Conservation (phyloP, 2,113 vertebrate species). For the Leptocoma aspasia region DNA sequence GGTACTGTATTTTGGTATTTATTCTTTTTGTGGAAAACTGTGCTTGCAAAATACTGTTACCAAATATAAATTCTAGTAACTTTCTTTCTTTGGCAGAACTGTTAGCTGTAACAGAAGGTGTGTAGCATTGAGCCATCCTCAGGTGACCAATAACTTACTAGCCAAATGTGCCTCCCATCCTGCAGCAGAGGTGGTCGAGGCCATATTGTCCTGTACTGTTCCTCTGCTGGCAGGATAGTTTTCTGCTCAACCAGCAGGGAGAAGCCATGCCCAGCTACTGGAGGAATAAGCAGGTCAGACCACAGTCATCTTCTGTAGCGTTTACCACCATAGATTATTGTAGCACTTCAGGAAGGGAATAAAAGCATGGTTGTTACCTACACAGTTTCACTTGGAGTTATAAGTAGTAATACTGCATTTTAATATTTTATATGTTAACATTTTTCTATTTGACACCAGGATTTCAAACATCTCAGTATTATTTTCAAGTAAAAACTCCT, state of each 20-base stretch:
- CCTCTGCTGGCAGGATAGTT: not conserved
- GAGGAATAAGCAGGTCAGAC: not conserved
- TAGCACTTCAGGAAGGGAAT: not conserved
- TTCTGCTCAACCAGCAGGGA: not conserved
- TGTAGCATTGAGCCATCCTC: not conserved
- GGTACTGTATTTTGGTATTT: not conserved
- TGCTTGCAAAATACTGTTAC: not conserved
- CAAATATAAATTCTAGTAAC: not conserved
- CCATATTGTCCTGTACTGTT: not conserved
- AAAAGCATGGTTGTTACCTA: not conserved
- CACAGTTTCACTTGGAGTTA: not conserved
- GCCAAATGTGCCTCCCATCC: not conserved
- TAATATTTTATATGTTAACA: not conserved
- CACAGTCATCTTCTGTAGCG: not conserved
- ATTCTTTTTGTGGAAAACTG: not conserved
- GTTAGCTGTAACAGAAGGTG: not conserved
- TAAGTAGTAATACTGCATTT: not conserved
- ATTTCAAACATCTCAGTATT: not conserved
- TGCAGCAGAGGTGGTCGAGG: not conserved
- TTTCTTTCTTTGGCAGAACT: not conserved
- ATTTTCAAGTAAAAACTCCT: not conserved
- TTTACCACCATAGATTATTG: not conserved
- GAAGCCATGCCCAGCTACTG: not conserved
- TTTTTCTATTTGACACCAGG: not conserved
- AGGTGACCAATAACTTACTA: not conserved